Percentiles rank a stretch among this genome's conserved stretches.
Evolutionary conservation across 2,888 invertebrate genomes (phyloP).

Genomic region (Drosophila borealis): DNA sequence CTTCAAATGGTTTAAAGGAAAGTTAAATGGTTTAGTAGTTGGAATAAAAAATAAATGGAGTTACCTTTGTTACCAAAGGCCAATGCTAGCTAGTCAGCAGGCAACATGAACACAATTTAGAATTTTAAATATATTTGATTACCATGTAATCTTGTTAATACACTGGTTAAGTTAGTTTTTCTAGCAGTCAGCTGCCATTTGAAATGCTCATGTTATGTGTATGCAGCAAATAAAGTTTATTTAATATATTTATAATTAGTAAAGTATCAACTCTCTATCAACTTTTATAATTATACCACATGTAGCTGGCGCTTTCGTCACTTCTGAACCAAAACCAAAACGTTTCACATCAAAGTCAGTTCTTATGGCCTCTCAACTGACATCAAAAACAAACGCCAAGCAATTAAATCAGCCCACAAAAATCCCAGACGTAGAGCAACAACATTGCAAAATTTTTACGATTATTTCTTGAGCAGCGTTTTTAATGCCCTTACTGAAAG

Average conservation of each 20-base stretch:
- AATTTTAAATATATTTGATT: too few species aligned
- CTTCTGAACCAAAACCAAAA: constrained; percentile 4
- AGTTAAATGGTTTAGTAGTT: too few species aligned
- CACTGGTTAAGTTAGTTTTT: too few species aligned
- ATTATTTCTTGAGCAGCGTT: constrained; percentile 11
- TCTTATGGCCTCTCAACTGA: constrained; percentile 12
- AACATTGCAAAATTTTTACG: constrained; percentile 24
- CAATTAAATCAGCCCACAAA: constrained; percentile 48
- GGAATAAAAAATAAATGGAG: too few species aligned
- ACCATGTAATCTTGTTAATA: too few species aligned
- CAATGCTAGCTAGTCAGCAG: not conserved
- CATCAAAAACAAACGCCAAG: constrained; percentile 28
- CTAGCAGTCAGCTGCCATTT: too few species aligned
- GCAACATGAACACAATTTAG: not conserved
- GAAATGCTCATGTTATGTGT: too few species aligned
- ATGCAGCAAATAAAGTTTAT: not conserved
- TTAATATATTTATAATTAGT: constrained; percentile 3
- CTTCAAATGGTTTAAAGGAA: too few species aligned
- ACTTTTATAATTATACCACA: not conserved
- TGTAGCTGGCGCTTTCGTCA: constrained; percentile 4
- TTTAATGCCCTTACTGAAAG: constrained; percentile 30
- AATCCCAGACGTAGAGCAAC: constrained; percentile 32
- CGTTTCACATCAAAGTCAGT: constrained; percentile 23
- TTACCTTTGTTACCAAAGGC: too few species aligned
- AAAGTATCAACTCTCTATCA: constrained; percentile 1